Percentiles rank a stretch among this genome's conserved stretches.
These are phyloP conservation scores for Porphyrio hochstetteri DNA, from an alignment of 2,113 vertebrate genomes.

Conservation along the genomic window DNA sequence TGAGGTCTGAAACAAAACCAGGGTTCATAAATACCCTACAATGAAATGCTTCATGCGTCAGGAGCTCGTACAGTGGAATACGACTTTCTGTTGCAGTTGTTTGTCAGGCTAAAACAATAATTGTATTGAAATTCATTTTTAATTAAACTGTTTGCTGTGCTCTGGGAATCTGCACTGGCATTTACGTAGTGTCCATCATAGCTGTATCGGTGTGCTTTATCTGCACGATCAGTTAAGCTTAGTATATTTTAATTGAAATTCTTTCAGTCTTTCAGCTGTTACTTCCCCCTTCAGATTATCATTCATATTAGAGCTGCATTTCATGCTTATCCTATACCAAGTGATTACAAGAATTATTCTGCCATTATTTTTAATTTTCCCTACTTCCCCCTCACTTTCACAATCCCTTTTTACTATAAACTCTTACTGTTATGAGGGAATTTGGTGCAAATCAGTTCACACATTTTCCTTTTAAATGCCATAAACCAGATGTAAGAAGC, in stretches of 20 bases:
- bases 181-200: not conserved
- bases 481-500: slow-evolving; percentile 7
- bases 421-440: not conserved
- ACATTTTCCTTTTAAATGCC: not conserved
- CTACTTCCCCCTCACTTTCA: not conserved
- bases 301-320: slow-evolving; percentile 33
- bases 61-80: not conserved
- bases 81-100: not conserved
- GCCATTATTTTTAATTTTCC: slow-evolving; percentile 32
- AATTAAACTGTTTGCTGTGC: slow-evolving; percentile 29
- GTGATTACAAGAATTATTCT: slow-evolving; percentile 32
- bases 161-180: not conserved
- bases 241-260: slow-evolving; percentile 63
- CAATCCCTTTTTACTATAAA: slow-evolving; percentile 15
- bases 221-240: slow-evolving; percentile 37
- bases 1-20: not conserved
- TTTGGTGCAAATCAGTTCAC: slow-evolving; percentile 40
- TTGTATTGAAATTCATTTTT: slow-evolving; percentile 47
- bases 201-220: not conserved
- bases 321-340: slow-evolving; percentile 33
- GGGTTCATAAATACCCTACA: not conserved
- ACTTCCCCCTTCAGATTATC: slow-evolving; percentile 48
- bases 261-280: slow-evolving; percentile 52
- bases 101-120: slow-evolving; percentile 33
- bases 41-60: not conserved